A percentile compares a stretch with the other conserved stretches of the same genome.
Evolutionary conservation across 2,797 vertebrate genomes (phyloP).

Genomic region (Spondyliosoma cantharus): DNA sequence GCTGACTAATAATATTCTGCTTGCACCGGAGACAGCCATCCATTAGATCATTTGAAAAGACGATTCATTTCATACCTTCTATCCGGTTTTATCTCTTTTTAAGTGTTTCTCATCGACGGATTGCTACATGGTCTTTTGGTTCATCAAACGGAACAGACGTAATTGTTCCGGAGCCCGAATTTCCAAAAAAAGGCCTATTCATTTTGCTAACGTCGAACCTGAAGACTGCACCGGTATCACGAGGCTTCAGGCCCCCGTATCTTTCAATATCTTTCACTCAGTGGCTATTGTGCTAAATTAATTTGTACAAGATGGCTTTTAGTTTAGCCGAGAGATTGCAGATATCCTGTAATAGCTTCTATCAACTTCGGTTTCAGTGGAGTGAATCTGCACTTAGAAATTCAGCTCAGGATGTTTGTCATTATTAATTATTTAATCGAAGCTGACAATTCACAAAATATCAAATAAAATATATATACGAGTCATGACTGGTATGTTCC

Average conservation of each 20-base stretch:
- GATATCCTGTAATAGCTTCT: slow-evolving; percentile 22
- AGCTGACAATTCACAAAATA: slow-evolving; percentile 25
- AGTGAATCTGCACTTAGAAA: slow-evolving; percentile 15
- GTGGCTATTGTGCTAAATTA: slow-evolving; percentile 26
- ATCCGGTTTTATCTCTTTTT: slow-evolving; percentile 19
- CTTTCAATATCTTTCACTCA: slow-evolving; percentile 40
- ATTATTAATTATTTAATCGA: slow-evolving; percentile 26
- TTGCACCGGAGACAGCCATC: slow-evolving; percentile 14
- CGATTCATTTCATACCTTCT: slow-evolving; percentile 4
- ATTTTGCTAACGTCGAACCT: slow-evolving; percentile 20
- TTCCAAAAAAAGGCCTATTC: slow-evolving; percentile 24
- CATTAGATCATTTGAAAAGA: slow-evolving; percentile 20
- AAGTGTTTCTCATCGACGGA: slow-evolving; percentile 27
- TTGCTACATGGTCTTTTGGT: slow-evolving; percentile 7
- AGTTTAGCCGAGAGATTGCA: slow-evolving; percentile 23
- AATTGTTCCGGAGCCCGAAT: slow-evolving; percentile 2
- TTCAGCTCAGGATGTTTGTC: slow-evolving; percentile 19
- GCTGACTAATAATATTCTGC: slow-evolving; percentile 27
- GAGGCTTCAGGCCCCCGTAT: background rate
- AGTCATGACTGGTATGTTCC: background rate
- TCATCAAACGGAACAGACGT: slow-evolving; percentile 7
- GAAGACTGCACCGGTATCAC: slow-evolving; percentile 14
- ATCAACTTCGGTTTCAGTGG: slow-evolving; percentile 26
- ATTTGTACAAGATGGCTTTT: slow-evolving; percentile 40
- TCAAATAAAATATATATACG: slow-evolving; percentile 15